Conservation (phyloP, 2,113 vertebrate species). For the Cisticola juncidis region DNA sequence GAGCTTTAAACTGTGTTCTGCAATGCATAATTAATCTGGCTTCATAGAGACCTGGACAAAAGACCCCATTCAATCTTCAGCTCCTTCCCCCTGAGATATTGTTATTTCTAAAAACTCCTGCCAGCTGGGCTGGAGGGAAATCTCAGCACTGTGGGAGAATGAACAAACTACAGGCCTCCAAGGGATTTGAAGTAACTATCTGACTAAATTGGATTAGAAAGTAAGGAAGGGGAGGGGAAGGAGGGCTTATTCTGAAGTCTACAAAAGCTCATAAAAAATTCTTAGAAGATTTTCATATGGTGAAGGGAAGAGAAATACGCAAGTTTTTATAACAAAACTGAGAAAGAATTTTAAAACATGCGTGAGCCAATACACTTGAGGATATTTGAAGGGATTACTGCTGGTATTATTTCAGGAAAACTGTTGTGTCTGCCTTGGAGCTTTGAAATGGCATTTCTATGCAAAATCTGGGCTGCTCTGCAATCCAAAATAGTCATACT, state of each 20-base stretch:
- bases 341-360: constrained; percentile 55
- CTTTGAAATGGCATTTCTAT: constrained; percentile 8
- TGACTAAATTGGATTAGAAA: constrained; percentile 83
- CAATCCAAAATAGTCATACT: neutral
- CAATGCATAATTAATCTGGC: constrained; percentile 95
- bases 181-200: constrained; percentile 73
- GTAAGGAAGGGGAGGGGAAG: constrained; percentile 66
- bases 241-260: constrained; percentile 65
- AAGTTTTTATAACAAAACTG: constrained; percentile 46
- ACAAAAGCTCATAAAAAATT: constrained; percentile 65
- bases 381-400: constrained; percentile 52
- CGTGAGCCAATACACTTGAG: constrained; percentile 28
- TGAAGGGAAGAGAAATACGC: constrained; percentile 49
- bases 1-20: constrained; percentile 81
- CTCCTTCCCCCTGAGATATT: constrained; percentile 86
- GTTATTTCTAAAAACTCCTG: constrained; percentile 90
- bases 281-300: constrained; percentile 67
- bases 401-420: constrained; percentile 54
- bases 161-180: constrained; percentile 73
- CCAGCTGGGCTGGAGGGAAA: constrained; percentile 89
- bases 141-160: constrained; percentile 83
- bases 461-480: neutral
- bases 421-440: constrained; percentile 29
- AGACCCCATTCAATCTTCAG: constrained; percentile 87
- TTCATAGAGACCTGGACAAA: constrained; percentile 90